A percentile compares a stretch with the other conserved stretches of the same genome.
Conservation (phyloP, 23 tunicate species). For the Aplidium turbinatum region DNA sequence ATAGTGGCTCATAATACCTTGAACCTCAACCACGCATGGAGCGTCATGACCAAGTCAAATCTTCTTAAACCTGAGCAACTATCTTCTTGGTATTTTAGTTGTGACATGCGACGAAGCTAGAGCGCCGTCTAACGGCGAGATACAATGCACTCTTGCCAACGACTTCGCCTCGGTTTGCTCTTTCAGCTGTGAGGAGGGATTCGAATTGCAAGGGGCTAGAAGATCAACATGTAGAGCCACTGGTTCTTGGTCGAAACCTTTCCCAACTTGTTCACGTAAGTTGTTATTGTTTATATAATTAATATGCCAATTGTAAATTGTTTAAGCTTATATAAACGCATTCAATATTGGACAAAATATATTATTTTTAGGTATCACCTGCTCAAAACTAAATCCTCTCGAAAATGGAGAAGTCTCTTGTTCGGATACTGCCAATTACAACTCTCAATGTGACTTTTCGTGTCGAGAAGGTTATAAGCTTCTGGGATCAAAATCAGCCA, state of each 20-base stretch:
- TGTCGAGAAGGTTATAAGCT: conserved; percentile 73
- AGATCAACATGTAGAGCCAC: conserved; percentile 34
- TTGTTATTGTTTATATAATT: too few relatives aligned
- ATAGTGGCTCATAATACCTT: too few relatives aligned
- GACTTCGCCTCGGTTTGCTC: conserved; percentile 49
- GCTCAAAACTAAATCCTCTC: conserved; percentile 42
- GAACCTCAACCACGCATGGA: too few relatives aligned
- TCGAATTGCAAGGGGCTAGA: conserved; percentile 51
- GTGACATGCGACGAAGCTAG: conserved; percentile 32
- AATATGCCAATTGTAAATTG: too few relatives aligned
- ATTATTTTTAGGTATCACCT: conserved; percentile 41
- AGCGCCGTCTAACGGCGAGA: conserved; percentile 53
- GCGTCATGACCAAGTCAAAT: too few relatives aligned
- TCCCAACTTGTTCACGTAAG: conserved; percentile 65
- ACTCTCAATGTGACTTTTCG: conserved; percentile 61
- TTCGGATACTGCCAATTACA: conserved; percentile 45
- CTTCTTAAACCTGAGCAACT: too few relatives aligned
- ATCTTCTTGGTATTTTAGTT: conserved; percentile 46
- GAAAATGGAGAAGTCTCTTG: conserved; percentile 58
- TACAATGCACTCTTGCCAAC: conserved; percentile 49
- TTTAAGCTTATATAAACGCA: background rate
- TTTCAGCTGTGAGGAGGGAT: conserved; percentile 79
- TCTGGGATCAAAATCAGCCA: conserved; percentile 49
- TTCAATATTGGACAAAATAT: background rate
- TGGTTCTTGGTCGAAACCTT: conserved; percentile 58